Base-by-base conservation (phyloP, 2,888 invertebrate genomes). In the Anarsia innoxiella region DNA sequence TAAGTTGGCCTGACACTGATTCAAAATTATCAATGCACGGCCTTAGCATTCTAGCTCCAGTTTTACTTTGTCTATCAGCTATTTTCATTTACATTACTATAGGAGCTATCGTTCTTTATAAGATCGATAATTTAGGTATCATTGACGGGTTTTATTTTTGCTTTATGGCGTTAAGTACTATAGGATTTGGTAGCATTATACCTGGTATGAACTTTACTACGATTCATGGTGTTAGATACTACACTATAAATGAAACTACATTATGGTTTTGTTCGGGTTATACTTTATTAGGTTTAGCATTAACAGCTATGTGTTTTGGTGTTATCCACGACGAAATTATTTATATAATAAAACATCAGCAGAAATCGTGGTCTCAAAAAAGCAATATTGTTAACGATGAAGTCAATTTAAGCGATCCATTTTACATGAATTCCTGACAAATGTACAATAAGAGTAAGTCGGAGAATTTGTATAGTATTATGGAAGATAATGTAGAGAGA, bases 61-160 rank as follows among this genome's bases (percentile, higher is more conserved):
- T 97, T 29, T 83, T 93, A 39, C 87, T 97, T 31, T 97, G 97
- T 70, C 86, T 97, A 15, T 88, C 93, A 42, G 93, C 97, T 48
- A 95, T 98, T 89, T 90, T 96, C 51, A 91, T 93, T 60, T 99
- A 98, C 74, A 93, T 99, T 46, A 87, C 94, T 26, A 89, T 95
- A 34, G 98, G 98, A 9, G 95, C 97, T 1, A 88, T 95, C 45
- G 90, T 96, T 35, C 89, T 99, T 46, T 92, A 92, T 65, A 89
- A 94, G 54, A 88, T 97, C 84, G 97, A 98, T 66, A 93, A 93
- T 68, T 95, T 97, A 94, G 88, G 90, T 53, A 89, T 94, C 44
- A 83, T 98, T 51, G 96, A 97, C 66, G 94, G 95, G 45, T 90
- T 95, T 60, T 97, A 94, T 78, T 97, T 97, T 79, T 97, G 96